Conservation (phyloP, 2,797 vertebrate species). For the Zenarchopterus dispar region DNA sequence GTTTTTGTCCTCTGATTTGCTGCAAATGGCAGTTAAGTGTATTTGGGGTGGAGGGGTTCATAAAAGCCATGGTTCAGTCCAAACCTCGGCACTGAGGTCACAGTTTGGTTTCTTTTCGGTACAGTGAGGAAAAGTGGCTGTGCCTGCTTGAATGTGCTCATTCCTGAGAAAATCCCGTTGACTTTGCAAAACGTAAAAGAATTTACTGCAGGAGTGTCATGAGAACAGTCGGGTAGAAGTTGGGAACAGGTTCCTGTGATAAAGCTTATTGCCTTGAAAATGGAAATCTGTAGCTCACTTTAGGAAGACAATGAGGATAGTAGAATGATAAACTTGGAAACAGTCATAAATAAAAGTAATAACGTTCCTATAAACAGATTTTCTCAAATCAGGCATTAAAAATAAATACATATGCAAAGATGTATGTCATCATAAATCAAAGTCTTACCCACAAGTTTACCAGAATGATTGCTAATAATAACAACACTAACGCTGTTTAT, state of each 20-base stretch:
- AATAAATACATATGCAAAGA: constrained; percentile 11
- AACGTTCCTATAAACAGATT: constrained; percentile 15
- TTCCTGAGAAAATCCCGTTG: constrained; percentile 77
- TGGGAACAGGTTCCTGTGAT: constrained; percentile 38
- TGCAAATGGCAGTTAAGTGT: constrained; percentile 65
- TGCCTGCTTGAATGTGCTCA: constrained; percentile 63
- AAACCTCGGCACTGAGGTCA: constrained; percentile 70
- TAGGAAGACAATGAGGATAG: constrained; percentile 65
- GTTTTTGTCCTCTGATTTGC: constrained; percentile 42
- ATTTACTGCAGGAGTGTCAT: constrained; percentile 35
- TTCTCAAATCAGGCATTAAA: constrained; percentile 23
- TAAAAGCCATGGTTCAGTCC: constrained; percentile 65
- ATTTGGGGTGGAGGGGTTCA: constrained; percentile 68
- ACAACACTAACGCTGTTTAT: constrained; percentile 26
- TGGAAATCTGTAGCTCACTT: constrained; percentile 36
- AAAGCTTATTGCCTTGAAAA: constrained; percentile 75
- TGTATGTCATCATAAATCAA: constrained; percentile 16
- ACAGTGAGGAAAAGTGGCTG: constrained; percentile 70
- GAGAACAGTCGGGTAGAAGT: constrained; percentile 53
- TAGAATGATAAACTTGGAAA: constrained; percentile 32
- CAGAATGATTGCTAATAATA: neutral
- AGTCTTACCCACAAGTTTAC: constrained; percentile 27
- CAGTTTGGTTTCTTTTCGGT: constrained; percentile 69
- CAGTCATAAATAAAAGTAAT: constrained; percentile 34
- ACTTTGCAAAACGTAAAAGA: constrained; percentile 57